Conservation (phyloP, 2,888 invertebrate species). For the Drosophila engyochracea region DNA sequence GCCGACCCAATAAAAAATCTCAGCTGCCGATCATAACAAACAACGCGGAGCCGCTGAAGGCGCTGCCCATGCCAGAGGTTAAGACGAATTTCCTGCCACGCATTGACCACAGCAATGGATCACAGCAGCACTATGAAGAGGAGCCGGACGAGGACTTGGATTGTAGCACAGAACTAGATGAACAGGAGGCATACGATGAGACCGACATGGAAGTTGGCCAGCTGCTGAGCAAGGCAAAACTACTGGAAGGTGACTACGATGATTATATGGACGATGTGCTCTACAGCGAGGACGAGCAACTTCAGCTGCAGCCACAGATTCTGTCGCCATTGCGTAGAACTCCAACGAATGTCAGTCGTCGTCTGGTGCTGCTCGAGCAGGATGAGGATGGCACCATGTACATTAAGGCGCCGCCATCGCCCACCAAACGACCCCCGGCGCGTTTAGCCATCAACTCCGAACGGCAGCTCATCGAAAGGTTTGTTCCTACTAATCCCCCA, state of each 20-base stretch:
- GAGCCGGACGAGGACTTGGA: slow-evolving; percentile 36
- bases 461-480: slow-evolving; percentile 59
- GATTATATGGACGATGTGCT: slow-evolving; percentile 9
- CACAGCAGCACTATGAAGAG: slow-evolving; percentile 18
- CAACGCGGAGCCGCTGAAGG: slow-evolving; percentile 40
- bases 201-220: slow-evolving; percentile 23
- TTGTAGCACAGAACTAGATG: slow-evolving; percentile 18
- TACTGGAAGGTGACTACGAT: slow-evolving; percentile 13
- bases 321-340: slow-evolving; percentile 20
- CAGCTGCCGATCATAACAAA: slow-evolving; percentile 38
- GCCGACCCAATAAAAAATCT: slow-evolving; percentile 49
- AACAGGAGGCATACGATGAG: slow-evolving; percentile 32
- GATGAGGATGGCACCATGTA: slow-evolving; percentile 64
- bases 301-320: background rate
- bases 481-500: slow-evolving; percentile 54
- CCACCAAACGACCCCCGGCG: slow-evolving; percentile 16
- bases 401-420: slow-evolving; percentile 60
- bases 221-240: slow-evolving; percentile 22
- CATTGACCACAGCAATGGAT: slow-evolving; percentile 22
- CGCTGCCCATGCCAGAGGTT: slow-evolving; percentile 47
- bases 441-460: background rate
- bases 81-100: slow-evolving; percentile 38
- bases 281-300: slow-evolving; percentile 4
- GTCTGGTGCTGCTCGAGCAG: slow-evolving; percentile 55
- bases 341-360: slow-evolving; percentile 40